A percentile compares a stretch with the other conserved stretches of the same genome.
phyloP scores from a whole-genome alignment of 1,140 invertebrate genomes.

The Ceratina calcarata region DNA sequence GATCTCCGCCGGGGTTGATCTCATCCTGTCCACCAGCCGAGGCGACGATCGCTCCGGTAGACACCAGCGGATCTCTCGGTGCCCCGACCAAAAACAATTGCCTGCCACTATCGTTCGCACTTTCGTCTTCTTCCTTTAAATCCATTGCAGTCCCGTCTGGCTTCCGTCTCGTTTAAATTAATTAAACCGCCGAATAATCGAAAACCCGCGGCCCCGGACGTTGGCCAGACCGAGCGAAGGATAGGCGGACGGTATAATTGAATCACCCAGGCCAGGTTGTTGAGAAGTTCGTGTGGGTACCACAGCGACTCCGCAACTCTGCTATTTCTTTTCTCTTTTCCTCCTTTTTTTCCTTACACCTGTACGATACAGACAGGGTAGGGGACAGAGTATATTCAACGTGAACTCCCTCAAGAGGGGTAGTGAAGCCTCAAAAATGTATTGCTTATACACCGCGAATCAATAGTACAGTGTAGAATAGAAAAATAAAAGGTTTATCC shows the following conservation, averaged over 20 bases:
- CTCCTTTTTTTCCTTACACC: constrained; percentile 69
- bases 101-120: constrained; percentile 61
- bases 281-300: constrained; percentile 59
- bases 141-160: constrained; percentile 66
- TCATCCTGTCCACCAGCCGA: constrained; percentile 66
- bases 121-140: constrained; percentile 76
- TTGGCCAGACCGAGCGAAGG: constrained; percentile 23
- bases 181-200: constrained; percentile 20
- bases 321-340: constrained; percentile 65
- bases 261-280: constrained; percentile 54
- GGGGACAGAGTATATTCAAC: constrained; percentile 72
- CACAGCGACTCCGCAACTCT: constrained; percentile 58
- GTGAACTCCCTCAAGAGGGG: constrained; percentile 73
- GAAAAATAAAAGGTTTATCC: constrained; percentile 40
- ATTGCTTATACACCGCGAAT: constrained; percentile 76
- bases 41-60: constrained; percentile 70
- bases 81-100: constrained; percentile 75
- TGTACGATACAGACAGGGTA: constrained; percentile 68
- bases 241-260: constrained; percentile 60
- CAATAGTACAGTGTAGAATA: constrained; percentile 68
- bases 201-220: not conserved
- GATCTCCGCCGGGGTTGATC: constrained; percentile 70
- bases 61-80: constrained; percentile 75
- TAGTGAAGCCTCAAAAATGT: constrained; percentile 78
- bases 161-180: constrained; percentile 36